phyloP scores from a whole-genome alignment of 1,140 invertebrate genomes.

The Trigoniulus corallinus region DNA sequence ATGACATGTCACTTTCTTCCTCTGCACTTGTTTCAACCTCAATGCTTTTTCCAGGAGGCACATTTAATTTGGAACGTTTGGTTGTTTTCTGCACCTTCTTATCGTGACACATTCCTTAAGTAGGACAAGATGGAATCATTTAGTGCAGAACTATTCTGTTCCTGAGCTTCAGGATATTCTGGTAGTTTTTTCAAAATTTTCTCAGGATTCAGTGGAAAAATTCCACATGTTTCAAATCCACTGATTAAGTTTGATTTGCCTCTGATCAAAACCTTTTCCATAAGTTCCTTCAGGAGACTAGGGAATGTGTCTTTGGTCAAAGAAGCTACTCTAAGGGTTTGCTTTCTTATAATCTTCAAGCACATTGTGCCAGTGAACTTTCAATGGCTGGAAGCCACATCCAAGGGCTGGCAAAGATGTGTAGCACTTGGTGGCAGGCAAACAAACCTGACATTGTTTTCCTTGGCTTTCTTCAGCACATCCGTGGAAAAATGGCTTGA shows the following conservation, averaged over 20 bases:
- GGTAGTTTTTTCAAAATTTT: conserved; percentile 12
- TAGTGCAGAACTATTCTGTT: too few species aligned
- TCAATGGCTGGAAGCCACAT: conserved; percentile 25
- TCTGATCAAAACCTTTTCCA: conserved; percentile 6
- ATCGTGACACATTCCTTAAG: too few species aligned
- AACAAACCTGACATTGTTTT: conserved; percentile 23
- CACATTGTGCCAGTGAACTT: conserved; percentile 20
- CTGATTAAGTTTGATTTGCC: conserved; percentile 1
- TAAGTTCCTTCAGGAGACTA: conserved; percentile 13
- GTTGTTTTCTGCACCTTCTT: too few species aligned
- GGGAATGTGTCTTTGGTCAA: conserved; percentile 17
- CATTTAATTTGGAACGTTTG: too few species aligned
- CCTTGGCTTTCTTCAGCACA: conserved; percentile 17
- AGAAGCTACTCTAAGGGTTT: conserved; percentile 11
- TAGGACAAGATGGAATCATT: too few species aligned
- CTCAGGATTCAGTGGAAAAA: conserved; percentile 16
- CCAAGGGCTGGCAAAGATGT: conserved; percentile 26
- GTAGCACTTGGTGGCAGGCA: conserved; percentile 24
- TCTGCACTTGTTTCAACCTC: too few species aligned
- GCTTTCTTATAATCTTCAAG: conserved; percentile 18
- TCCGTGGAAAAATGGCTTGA: conserved; percentile 21
- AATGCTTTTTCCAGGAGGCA: too few species aligned
- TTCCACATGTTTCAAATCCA: conserved; percentile 18
- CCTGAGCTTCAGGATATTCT: too few species aligned
- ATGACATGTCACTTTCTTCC: too few species aligned